Percentiles rank a stretch among this genome's conserved stretches.
These are phyloP conservation scores for Eptesicus fuscus DNA, from an alignment of 2,113 vertebrate genomes.

Conservation along the genomic window DNA sequence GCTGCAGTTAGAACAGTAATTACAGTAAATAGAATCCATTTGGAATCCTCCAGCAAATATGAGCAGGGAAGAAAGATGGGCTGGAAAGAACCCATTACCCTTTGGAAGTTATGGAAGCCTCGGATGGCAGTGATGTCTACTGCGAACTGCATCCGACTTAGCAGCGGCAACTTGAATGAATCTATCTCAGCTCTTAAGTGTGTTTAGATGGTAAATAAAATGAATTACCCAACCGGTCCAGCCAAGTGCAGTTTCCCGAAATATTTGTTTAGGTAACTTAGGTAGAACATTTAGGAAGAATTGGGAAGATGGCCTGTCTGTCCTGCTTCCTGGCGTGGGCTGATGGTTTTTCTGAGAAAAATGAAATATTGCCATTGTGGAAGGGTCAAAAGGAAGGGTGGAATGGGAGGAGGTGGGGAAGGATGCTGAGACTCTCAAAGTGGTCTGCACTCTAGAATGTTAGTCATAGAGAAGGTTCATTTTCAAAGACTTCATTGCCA, in stretches of 20 bases:
- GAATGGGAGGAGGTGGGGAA: background rate
- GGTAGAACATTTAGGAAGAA: conserved; percentile 71
- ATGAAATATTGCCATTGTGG: background rate
- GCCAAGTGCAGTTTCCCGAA: conserved; percentile 67
- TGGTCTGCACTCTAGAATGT: background rate
- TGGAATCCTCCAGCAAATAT: conserved; percentile 79
- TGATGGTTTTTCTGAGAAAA: conserved; percentile 27
- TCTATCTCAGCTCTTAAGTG: conserved; percentile 65
- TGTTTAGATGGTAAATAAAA: conserved; percentile 78
- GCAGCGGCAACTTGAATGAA: conserved; percentile 71
- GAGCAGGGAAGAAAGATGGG: conserved; percentile 70
- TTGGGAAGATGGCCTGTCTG: conserved; percentile 23
- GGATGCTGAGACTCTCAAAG: background rate
- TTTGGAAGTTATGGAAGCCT: conserved; percentile 74
- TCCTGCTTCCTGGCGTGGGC: background rate
- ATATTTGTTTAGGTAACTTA: conserved; percentile 81
- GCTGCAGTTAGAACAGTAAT: conserved; percentile 82
- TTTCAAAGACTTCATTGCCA: background rate
- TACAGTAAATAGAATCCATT: conserved; percentile 83
- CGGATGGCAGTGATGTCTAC: conserved; percentile 65
- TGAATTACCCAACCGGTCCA: conserved; percentile 63
- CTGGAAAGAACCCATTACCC: conserved; percentile 74
- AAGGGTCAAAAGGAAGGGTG: background rate
- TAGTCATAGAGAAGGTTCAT: background rate
- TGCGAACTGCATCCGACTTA: conserved; percentile 56